Evolutionary conservation across 2,797 vertebrate species (phyloP).

Genomic region (Chaetodon trifasciatus): DNA sequence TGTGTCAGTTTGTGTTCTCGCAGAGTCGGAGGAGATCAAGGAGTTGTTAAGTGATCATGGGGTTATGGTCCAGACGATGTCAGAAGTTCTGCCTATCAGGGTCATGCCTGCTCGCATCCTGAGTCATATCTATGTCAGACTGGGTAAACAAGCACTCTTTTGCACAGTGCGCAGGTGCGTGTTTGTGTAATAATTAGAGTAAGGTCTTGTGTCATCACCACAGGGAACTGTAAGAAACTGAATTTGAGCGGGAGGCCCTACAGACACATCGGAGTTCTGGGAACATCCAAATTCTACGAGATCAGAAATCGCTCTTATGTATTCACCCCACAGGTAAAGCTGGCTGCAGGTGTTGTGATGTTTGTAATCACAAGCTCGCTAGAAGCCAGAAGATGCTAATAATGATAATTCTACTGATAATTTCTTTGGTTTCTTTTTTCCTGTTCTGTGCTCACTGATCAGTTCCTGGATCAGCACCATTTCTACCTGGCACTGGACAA

Average conservation of each 20-base stretch:
- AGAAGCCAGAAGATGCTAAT: background rate
- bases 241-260: constrained; percentile 94
- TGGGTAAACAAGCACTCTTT: constrained; percentile 84
- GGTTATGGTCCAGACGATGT: constrained; percentile 89
- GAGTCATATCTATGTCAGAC: constrained; percentile 95
- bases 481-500: constrained; percentile 99
- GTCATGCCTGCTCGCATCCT: constrained; percentile 96
- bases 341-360: background rate
- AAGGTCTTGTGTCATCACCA: constrained; percentile 19
- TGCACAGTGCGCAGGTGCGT: background rate
- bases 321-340: constrained; percentile 95
- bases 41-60: constrained; percentile 88
- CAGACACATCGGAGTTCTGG: constrained; percentile 96
- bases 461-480: constrained; percentile 98
- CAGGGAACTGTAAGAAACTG: constrained; percentile 93
- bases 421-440: background rate
- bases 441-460: background rate
- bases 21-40: constrained; percentile 92
- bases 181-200: background rate
- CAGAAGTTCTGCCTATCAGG: constrained; percentile 91
- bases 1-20: constrained; percentile 92
- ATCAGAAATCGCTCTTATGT: constrained; percentile 94
- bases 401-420: background rate
- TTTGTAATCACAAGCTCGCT: background rate
- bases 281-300: constrained; percentile 97